Percentiles rank a stretch among this genome's conserved stretches.
These are phyloP conservation scores for Agrotis ipsilon DNA, from an alignment of 2,888 invertebrate genomes.

Conservation along the genomic window DNA sequence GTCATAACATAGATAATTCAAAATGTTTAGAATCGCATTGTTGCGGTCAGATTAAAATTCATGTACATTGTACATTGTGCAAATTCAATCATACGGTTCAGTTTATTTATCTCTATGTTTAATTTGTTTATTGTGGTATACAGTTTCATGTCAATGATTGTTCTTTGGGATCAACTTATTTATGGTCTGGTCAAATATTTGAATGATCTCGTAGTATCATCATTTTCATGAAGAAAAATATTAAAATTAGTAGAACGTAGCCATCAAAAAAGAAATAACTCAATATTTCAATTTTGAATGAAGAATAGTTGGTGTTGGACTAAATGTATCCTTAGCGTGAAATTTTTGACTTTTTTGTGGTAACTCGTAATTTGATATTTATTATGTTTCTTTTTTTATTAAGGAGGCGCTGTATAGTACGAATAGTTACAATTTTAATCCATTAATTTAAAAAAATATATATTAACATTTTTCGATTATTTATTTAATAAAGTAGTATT, in stretches of 20 bases:
- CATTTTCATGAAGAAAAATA: not conserved
- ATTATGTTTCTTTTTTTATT: too few species aligned
- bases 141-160: not conserved
- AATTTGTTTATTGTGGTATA: not conserved
- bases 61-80: not conserved
- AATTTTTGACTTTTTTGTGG: too few species aligned
- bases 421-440: too few species aligned
- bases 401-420: too few species aligned
- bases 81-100: not conserved
- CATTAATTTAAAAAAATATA: too few species aligned
- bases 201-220: not conserved
- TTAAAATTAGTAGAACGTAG: not conserved
- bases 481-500: too few species aligned
- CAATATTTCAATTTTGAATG: too few species aligned
- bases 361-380: too few species aligned
- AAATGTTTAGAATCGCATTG: not conserved
- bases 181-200: not conserved
- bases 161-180: not conserved
- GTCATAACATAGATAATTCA: not conserved
- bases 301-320: too few species aligned
- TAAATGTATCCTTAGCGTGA: too few species aligned
- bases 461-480: too few species aligned
- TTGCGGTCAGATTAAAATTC: slow-evolving; percentile 16
- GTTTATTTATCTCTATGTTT: slow-evolving; percentile 8
- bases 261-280: not conserved